Evolutionary conservation across 2,888 invertebrate genomes (phyloP), one percentile per base, ranked within the genome.

Genomic region (Carabus problematicus): DNA sequence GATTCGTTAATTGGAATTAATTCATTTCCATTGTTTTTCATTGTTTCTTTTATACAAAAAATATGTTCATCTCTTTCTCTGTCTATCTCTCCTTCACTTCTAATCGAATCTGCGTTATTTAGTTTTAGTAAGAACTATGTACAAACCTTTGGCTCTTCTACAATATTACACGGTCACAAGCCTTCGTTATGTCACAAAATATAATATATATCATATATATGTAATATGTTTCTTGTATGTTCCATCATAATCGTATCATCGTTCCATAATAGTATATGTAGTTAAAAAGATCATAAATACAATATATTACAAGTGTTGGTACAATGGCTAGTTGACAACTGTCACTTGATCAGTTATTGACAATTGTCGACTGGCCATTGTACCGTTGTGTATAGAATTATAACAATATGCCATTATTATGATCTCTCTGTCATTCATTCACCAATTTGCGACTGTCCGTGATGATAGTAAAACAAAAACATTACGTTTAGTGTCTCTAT

Each of bases 91-190:
- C 12, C 8, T 7, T 16, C 2, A 29, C 52, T 52, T 52, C 40
- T 45, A 56, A 59, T 12, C 42, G 56, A 56, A 42, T 59, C 43
- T 74, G 72, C 70, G 73, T 73, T 75, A 74, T 72, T 73, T 72
- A 69, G 72, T 29, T 29, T 29, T 29, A 29, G 29, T 29, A 29
- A 29, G 29, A 29, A 73, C 72, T 74, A 74, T 77, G 76, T 77
- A 72, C 77, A 78, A 76, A 77, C 66, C 66, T 73, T 72, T 74
- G 75, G 75, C 74, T 75, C 72, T 74, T 74, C 45, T 58, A 59
- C 45, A 75, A 74, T 76, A 73, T 76, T 75, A 75, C 76, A 58
- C 66, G 42, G 39, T 78, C 78, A 79, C 78, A 79, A 79, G 78
- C 78, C 78, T 79, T 78, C 66, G 16, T 42, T 54, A 14, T 64